Evolutionary conservation across 2,888 invertebrate species (phyloP).

Genomic region (Habroteleia sp.): DNA sequence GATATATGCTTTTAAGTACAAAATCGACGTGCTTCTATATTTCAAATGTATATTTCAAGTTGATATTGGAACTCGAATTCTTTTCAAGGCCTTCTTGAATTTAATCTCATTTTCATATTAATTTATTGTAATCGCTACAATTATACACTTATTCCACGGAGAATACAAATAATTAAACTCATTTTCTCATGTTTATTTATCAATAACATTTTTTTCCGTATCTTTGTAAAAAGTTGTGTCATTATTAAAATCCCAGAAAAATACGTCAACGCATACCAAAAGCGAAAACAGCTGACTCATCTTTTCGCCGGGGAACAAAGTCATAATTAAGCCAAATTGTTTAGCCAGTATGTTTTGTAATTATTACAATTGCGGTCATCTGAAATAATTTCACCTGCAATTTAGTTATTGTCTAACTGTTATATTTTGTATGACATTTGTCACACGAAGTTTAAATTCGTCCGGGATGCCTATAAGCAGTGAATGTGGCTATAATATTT

Average conservation of each 20-base stretch:
- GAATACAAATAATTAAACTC: no score
- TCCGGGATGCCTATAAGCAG: no score
- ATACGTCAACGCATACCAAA: slow-evolving; percentile 60
- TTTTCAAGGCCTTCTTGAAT: no score
- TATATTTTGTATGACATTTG: slow-evolving; percentile 7
- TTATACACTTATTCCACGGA: no score
- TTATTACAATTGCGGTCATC: slow-evolving; percentile 55
- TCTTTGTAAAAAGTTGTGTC: slow-evolving; percentile 40
- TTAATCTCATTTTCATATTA: no score
- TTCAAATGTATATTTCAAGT: no score
- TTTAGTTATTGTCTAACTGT: slow-evolving; percentile 19
- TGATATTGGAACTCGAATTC: no score
- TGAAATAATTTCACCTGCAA: slow-evolving; percentile 34
- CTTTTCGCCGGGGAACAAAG: slow-evolving; percentile 41
- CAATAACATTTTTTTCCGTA: slow-evolving; percentile 29
- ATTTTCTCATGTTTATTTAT: slow-evolving; percentile 19
- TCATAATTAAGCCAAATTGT: slow-evolving; percentile 60
- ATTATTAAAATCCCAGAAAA: slow-evolving; percentile 49
- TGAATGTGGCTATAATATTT: no score
- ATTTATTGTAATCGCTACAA: no score
- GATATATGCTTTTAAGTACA: no score
- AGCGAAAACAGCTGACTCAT: slow-evolving; percentile 59
- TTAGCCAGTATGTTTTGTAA: slow-evolving; percentile 48
- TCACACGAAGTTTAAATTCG: slow-evolving; percentile 3
- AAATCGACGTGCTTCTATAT: no score